phyloP scores from a whole-genome alignment of 2,888 invertebrate species.

The Caenorhabditis angaria region DNA sequence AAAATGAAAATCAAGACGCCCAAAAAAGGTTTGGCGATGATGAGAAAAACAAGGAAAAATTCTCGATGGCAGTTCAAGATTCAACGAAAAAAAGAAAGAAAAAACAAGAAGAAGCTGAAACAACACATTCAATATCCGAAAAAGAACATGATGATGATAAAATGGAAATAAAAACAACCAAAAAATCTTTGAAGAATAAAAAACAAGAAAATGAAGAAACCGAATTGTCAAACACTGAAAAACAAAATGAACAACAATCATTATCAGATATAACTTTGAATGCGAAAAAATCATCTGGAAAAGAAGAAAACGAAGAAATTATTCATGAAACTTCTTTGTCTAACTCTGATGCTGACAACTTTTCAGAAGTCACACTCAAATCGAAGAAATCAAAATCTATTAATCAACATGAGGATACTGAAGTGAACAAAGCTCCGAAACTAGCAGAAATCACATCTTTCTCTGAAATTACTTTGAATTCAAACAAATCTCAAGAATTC shows the following conservation, averaged over 20 bases:
- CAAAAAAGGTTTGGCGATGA: slow-evolving; percentile 7
- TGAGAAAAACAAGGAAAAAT: not conserved
- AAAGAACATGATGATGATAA: not conserved
- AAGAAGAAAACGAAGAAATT: not conserved
- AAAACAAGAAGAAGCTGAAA: slow-evolving; percentile 10
- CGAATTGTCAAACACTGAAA: not conserved
- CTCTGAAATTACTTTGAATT: not conserved
- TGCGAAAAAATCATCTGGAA: not conserved
- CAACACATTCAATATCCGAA: not conserved
- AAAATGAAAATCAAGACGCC: not conserved
- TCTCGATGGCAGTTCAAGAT: slow-evolving; percentile 1
- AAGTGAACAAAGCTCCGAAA: not conserved
- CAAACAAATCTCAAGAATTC: not conserved
- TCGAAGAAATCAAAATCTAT: not conserved
- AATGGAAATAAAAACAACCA: not conserved
- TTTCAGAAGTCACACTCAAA: not conserved
- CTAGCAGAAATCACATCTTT: not conserved
- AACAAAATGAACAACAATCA: not conserved
- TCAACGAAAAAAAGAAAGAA: slow-evolving; percentile 3
- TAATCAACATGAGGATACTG: not conserved
- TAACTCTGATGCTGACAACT: not conserved
- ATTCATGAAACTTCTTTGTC: not conserved
- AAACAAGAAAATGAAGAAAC: not conserved
- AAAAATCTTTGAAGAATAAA: not conserved
- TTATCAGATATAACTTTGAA: not conserved